Evolutionary conservation across 2,797 vertebrate genomes (phyloP).

Genomic region (Balearica regulorum): DNA sequence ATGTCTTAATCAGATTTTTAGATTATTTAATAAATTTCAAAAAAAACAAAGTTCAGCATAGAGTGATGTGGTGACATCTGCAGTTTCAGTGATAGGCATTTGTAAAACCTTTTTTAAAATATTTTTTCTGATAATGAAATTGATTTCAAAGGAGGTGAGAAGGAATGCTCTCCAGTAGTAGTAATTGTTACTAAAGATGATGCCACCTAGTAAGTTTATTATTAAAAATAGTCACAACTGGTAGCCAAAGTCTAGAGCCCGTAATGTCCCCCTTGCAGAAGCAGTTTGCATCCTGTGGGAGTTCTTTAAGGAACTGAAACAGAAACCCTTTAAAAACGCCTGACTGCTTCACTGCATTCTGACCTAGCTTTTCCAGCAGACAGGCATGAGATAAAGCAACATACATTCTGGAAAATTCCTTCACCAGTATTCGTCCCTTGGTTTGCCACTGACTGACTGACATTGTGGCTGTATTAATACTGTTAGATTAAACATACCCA

Average conservation of each 20-base stretch:
- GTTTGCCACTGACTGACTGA: background rate
- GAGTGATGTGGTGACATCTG: background rate
- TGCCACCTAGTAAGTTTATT: background rate
- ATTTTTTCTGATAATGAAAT: background rate
- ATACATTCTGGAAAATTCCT: background rate
- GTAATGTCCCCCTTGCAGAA: background rate
- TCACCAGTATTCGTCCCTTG: background rate
- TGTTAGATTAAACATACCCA: background rate
- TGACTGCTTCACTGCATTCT: background rate
- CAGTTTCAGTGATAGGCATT: background rate
- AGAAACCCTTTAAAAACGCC: background rate
- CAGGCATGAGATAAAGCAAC: background rate
- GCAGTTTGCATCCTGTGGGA: background rate
- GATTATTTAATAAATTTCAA: background rate
- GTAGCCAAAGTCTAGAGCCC: background rate
- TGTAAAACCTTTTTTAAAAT: background rate
- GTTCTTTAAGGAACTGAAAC: background rate
- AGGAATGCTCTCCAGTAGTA: background rate
- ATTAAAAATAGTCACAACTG: background rate
- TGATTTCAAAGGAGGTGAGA: background rate
- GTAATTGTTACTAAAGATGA: background rate
- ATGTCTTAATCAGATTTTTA: background rate
- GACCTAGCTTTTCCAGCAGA: background rate
- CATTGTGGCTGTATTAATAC: background rate
- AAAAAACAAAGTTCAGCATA: background rate